Evolutionary conservation across 2,113 vertebrate species (phyloP), one percentile per base, ranked within the genome.

Genomic region (Odontophorus gujanensis): DNA sequence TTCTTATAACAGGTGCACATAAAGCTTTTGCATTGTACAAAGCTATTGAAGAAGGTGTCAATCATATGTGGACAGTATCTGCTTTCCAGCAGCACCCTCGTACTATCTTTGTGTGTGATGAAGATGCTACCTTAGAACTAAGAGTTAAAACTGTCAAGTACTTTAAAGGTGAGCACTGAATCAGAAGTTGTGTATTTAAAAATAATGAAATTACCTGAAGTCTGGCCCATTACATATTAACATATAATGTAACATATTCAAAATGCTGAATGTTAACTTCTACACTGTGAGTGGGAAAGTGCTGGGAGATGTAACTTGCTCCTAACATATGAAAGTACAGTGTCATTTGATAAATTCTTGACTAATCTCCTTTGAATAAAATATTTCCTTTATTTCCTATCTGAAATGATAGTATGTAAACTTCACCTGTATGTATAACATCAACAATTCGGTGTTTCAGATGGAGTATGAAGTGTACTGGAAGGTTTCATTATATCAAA

Each of bases 21-120:
- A 98, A 98, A 92, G 98, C 98, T 36, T 98, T 98, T 95, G 98
- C 98, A 17, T 30, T 98, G 87, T 98, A 98, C 94, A 98, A 98
- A 96, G 98, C 98, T 21, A 98, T 98, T 63, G 98, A 98, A 95
- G 98, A 98, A 96, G 98, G 98, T 61, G 97, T 98, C 77, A 98
- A 98, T 85, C 98, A 98, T 36, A 98, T 98, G 98, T 98, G 98
- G 98, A 98, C 98, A n/a, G 98, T 98, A 38, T 98, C 98, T n/a
- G 98, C 98, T 92, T 98, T 98, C 81, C 98, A 98, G 86, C 98
- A 98, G 85, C 98, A 98, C 53, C 98, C 98, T 68, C 97, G 96
- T 26, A 98, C 98, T 38, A 98, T 98, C 91, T 98, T 98, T 34
- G 98, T 98, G 61, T 98, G 98, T 92, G 98, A 98, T 66, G 98